Conservation (phyloP, 2,797 vertebrate species). For the Cheirogaleus major region DNA sequence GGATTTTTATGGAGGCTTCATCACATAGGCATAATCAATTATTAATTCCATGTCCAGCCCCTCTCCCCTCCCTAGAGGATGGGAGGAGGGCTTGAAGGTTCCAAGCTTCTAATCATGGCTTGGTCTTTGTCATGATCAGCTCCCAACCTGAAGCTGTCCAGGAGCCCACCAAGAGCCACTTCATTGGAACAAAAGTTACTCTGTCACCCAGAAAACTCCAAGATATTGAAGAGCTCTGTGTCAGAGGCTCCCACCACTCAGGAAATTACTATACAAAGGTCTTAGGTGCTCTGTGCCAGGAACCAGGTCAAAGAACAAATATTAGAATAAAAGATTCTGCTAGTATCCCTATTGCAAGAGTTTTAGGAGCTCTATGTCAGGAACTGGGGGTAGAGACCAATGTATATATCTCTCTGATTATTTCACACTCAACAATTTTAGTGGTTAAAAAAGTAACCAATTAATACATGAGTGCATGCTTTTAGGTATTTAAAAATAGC, state of each 20-base stretch:
- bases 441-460: neutral
- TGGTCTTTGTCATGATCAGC: neutral
- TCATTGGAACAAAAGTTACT: neutral
- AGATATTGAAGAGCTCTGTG: neutral
- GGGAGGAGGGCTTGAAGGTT: neutral
- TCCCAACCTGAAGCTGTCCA: neutral
- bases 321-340: neutral
- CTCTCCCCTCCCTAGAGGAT: neutral
- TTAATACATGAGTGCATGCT: neutral
- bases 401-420: neutral
- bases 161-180: neutral
- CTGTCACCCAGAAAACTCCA: neutral
- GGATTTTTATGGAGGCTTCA: neutral
- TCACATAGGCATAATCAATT: neutral
- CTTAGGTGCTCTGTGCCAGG: neutral
- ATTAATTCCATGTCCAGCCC: neutral
- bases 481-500: conserved; percentile 47
- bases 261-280: neutral
- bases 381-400: neutral
- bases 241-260: neutral
- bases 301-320: neutral
- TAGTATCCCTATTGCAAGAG: neutral
- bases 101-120: neutral
- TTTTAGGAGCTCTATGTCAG: neutral
- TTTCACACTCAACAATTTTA: neutral